Evolutionary conservation across 2,797 vertebrate genomes (phyloP).

Genomic region (Borostomias antarcticus): DNA sequence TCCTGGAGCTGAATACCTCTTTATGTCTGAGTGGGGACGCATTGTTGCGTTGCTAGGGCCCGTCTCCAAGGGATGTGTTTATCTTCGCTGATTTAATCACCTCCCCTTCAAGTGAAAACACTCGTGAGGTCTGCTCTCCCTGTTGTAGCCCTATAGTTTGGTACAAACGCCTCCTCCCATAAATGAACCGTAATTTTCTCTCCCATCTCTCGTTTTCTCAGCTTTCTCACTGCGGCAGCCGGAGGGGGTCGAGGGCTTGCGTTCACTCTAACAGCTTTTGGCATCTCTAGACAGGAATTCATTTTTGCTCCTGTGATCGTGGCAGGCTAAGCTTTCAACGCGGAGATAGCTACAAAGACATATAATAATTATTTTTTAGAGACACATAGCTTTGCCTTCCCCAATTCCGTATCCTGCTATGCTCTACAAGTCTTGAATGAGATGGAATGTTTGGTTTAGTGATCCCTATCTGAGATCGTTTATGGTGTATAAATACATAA

Average conservation of each 20-base stretch:
- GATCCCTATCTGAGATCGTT: constrained; percentile 37
- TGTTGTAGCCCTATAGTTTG: constrained; percentile 22
- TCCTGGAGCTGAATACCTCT: constrained; percentile 25
- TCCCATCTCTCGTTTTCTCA: constrained; percentile 6
- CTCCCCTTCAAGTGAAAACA: constrained; percentile 40
- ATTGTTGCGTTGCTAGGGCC: constrained; percentile 32
- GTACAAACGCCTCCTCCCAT: constrained; percentile 26
- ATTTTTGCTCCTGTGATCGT: constrained; percentile 61
- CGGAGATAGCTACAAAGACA: constrained; percentile 58
- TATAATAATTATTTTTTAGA: constrained; percentile 54
- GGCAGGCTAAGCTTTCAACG: constrained; percentile 65
- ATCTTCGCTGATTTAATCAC: constrained; percentile 41
- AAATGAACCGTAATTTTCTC: constrained; percentile 43
- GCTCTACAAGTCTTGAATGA: constrained; percentile 30
- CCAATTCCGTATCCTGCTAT: constrained; percentile 35
- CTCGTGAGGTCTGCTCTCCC: constrained; percentile 28
- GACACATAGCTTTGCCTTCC: constrained; percentile 45
- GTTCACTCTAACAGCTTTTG: constrained; percentile 69
- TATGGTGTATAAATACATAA: constrained; percentile 41
- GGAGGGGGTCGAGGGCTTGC: constrained; percentile 35
- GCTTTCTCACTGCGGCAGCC: constrained; percentile 27
- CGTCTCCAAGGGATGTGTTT: constrained; percentile 39
- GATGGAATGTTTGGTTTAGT: constrained; percentile 19
- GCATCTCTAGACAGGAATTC: constrained; percentile 72
- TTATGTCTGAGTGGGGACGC: constrained; percentile 30